Base-by-base conservation (phyloP, 1,140 invertebrate genomes). In the Psix sp. region DNA sequence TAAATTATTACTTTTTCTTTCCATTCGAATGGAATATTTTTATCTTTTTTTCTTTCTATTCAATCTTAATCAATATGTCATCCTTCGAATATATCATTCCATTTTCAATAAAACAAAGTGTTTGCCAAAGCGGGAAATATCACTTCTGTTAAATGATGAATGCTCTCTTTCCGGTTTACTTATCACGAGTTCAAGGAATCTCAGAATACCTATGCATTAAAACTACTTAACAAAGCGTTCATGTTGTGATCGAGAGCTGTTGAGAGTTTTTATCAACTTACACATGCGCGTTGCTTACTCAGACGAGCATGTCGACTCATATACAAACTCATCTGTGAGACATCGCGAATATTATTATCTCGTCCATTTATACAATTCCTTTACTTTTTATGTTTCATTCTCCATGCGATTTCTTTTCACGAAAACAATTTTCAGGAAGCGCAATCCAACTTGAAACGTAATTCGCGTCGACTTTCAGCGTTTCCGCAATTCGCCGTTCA, bases 121-220 rank as follows among this genome's bases (percentile, higher is more conserved):
- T 38, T 38, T 1, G n/a, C 18, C 40, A 49, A 40, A 62, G 36
- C 26, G 49, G 57, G 35, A 62, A 49, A 62, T 49, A 60, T 62
- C 48, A 38, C 20, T 52, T 56, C 35, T 54, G 42, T 48, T 62
- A 17, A 36, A 63, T 49, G 54, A 60, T 73, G 48, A 54, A 60
- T 52, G 40, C 49, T 51, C 43, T 54, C 39, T 57, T 65, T 48
- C 54, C 59, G 51, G 52, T 59, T 52, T 67, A 52, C 51, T 59
- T 66, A 59, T 62, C 57, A 52, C 60, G 59, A 65, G 52, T 73
- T 65, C 48, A 33, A 39, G 70, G 70, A 59, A 46, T 65, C 51
- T 39, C 40, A 18, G 54, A 56, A 45, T 73, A 52, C 52, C 46
- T 73, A 52, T 60, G 45, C 14, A 31, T 45, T 60, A 46, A 57